Evolutionary conservation across 2,113 vertebrate genomes (phyloP).

Genomic region (Cephalopholis sonnerati): DNA sequence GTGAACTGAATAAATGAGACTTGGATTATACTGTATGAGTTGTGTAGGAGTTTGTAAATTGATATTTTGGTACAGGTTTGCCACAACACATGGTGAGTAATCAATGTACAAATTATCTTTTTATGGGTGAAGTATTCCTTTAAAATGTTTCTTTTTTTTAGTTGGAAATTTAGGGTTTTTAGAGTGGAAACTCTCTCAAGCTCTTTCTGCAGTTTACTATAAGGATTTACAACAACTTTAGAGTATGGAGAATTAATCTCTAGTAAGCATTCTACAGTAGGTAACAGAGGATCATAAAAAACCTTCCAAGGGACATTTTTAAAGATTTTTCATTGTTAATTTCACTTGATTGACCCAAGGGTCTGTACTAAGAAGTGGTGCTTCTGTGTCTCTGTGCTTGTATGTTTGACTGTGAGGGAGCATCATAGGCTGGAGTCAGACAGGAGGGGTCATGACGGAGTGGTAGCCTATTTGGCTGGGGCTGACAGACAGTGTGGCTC

Average conservation of each 20-base stretch:
- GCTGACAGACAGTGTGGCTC: slow-evolving; percentile 79
- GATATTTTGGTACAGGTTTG: too few relatives aligned
- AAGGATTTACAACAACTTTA: background rate
- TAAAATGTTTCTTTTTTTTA: too few relatives aligned
- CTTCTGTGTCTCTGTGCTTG: slow-evolving; percentile 15
- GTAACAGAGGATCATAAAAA: background rate
- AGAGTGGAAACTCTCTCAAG: too few relatives aligned
- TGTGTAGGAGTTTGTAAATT: too few relatives aligned
- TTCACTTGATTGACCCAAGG: background rate
- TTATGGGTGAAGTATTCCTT: too few relatives aligned
- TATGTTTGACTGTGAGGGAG: slow-evolving; percentile 23
- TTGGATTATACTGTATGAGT: too few relatives aligned
- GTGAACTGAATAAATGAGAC: too few relatives aligned
- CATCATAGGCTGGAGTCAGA: slow-evolving; percentile 32
- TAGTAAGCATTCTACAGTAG: background rate
- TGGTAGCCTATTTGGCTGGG: slow-evolving; percentile 71
- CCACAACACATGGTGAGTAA: too few relatives aligned
- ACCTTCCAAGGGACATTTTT: background rate
- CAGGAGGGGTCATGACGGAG: slow-evolving; percentile 51
- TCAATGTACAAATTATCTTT: too few relatives aligned
- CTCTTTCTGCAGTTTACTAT: too few relatives aligned
- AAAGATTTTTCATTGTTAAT: slow-evolving; percentile 11
- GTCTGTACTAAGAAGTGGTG: background rate
- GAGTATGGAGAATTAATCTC: background rate
- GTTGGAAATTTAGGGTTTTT: too few relatives aligned